Conservation (phyloP, 2,888 invertebrate species). For the Catocala nupta region DNA sequence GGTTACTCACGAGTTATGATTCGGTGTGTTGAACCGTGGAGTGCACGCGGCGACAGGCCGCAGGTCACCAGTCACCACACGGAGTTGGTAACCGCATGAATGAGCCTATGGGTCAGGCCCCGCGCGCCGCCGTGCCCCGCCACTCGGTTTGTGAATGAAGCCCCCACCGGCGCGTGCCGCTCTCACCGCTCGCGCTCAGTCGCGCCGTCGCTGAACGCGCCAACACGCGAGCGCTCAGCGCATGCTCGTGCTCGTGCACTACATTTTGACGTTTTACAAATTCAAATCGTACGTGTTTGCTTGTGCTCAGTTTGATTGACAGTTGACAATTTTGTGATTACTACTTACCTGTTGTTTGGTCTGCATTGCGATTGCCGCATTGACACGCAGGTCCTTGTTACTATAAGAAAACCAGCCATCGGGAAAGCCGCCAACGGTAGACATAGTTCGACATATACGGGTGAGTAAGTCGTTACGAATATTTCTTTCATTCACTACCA, state of each 20-base stretch:
- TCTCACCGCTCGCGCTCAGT: constrained; percentile 76
- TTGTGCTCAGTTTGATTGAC: constrained; percentile 61
- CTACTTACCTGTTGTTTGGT: constrained; percentile 41
- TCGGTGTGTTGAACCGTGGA: constrained; percentile 52
- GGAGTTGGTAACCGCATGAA: constrained; percentile 74
- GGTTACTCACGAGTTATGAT: constrained; percentile 43
- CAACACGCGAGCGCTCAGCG: constrained; percentile 80
- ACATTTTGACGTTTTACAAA: constrained; percentile 76
- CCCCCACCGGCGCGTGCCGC: constrained; percentile 83
- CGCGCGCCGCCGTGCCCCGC: constrained; percentile 72
- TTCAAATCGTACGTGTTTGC: constrained; percentile 70
- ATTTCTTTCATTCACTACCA: constrained; percentile 62
- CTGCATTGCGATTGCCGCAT: constrained; percentile 56
- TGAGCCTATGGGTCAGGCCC: constrained; percentile 70
- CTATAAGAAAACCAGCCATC: constrained; percentile 60
- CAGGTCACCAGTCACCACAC: constrained; percentile 52
- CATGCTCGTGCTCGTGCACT: constrained; percentile 59
- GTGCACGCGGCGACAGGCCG: constrained; percentile 51
- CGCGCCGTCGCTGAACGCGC: constrained; percentile 80
- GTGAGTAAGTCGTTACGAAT: constrained; percentile 75
- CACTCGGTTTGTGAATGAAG: constrained; percentile 84
- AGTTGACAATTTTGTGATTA: constrained; percentile 61
- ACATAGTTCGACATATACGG: constrained; percentile 74
- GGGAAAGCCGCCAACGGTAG: constrained; percentile 72
- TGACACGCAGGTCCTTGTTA: constrained; percentile 52